Conservation (phyloP, 2,113 vertebrate genomes). For the Atrichornis clamosus region DNA sequence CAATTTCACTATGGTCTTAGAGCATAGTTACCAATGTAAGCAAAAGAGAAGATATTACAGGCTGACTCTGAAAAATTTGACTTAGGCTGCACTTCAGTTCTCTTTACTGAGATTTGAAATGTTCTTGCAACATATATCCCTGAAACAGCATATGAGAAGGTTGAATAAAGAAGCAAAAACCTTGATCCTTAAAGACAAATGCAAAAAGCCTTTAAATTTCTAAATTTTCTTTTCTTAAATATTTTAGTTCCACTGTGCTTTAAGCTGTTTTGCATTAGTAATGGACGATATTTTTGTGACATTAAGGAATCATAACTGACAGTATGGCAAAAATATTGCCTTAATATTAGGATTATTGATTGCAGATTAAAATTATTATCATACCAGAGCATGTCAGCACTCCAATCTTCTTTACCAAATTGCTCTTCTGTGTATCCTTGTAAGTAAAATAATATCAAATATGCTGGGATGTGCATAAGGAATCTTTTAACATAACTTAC, state of each 20-base stretch:
- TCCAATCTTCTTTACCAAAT: constrained; percentile 1
- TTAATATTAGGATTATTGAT: constrained; percentile 25
- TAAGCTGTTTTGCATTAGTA: neutral
- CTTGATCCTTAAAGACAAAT: neutral
- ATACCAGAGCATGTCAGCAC: neutral
- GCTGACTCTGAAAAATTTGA: neutral
- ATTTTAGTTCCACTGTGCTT: neutral
- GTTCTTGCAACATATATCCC: neutral
- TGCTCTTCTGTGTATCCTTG: neutral
- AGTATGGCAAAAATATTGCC: neutral
- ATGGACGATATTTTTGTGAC: neutral
- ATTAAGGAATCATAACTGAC: neutral
- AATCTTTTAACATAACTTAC: neutral
- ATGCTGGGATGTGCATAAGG: neutral
- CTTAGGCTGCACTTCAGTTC: neutral
- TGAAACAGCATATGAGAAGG: neutral
- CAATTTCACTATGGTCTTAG: neutral
- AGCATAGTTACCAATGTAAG: neutral
- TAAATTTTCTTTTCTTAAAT: neutral
- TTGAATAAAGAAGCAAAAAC: neutral
- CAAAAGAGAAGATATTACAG: neutral
- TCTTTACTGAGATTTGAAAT: neutral
- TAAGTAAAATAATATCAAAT: neutral
- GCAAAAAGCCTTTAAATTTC: neutral
- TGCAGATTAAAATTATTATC: neutral